Evolutionary conservation across 2,113 vertebrate genomes (phyloP).

Genomic region (Pachyramphus minor): DNA sequence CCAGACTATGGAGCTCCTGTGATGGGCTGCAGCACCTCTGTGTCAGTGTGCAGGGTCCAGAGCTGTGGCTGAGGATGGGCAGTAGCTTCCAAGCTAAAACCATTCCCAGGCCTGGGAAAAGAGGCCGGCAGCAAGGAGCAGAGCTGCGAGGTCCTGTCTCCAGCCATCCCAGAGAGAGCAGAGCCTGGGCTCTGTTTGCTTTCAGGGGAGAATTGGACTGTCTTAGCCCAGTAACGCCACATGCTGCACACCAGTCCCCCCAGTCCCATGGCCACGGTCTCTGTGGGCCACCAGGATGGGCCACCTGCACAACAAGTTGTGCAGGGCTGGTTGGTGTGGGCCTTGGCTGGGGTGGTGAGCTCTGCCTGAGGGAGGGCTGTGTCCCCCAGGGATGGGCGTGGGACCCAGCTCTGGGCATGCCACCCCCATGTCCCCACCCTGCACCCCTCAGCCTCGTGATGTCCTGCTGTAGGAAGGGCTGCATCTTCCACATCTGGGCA

Average conservation of each 20-base stretch:
- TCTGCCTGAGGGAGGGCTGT: background rate
- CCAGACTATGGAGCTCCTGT: fast-evolving
- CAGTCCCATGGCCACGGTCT: fast-evolving
- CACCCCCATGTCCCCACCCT: background rate
- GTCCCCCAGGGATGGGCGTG: fast-evolving
- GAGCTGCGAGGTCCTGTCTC: background rate
- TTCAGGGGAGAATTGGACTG: background rate
- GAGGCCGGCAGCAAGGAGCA: background rate
- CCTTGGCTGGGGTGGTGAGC: fast-evolving
- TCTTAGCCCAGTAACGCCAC: background rate
- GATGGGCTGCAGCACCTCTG: background rate
- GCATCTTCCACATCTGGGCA: fast-evolving
- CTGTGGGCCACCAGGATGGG: background rate
- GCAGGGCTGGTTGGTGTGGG: background rate
- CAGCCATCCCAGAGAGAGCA: fast-evolving
- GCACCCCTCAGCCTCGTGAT: background rate
- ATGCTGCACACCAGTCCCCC: too few relatives aligned
- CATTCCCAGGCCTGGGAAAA: background rate
- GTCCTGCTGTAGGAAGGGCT: background rate
- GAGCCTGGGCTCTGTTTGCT: background rate
- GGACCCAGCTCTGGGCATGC: background rate
- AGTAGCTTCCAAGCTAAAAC: background rate
- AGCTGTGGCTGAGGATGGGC: background rate
- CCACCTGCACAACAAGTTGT: fast-evolving
- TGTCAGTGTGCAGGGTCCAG: background rate